Evolutionary conservation across 1,140 invertebrate species (phyloP), one percentile per base, ranked within the genome.

Genomic region (Micrasema minimum): DNA sequence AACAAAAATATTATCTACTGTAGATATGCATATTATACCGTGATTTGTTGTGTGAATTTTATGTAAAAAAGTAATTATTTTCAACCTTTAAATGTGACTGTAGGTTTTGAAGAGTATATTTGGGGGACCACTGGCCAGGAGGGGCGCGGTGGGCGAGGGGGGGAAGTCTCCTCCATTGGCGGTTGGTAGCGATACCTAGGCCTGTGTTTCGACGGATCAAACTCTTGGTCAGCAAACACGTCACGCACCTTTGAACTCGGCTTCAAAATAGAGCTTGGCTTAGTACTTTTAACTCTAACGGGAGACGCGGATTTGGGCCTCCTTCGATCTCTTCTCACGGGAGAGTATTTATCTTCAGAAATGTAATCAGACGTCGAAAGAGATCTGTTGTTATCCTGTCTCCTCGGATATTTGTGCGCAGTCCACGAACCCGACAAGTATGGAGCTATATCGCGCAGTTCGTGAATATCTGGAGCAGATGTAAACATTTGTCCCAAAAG

Each of bases 401-500:
- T 81, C 75, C 81, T 90, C 0, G 92, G 91, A 79, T 89, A 90
- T 75, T 87, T 87, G 78, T 94, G 91, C 7, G 92, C 90, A 31
- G 91, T 87, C 92, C 92, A 93, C 9, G 88, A 83, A 1, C 91
- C 92, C 0, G 90, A 87, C 66, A 93, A 80, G 80, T 93, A 92
- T 0, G 91, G 90, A 4, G 90, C 90, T 20, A 94, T 91, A 75
- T 92, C 91, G 1, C 89, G 84, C 0, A 94, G 81, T 76, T 94
- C 92, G 67, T 88, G 87, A 14, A 95, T 85, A 76, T 93, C 90
- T 0, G 93, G 93, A 22, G 90, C 88, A 0, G 93, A 95, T 0
- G 91, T 91, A 76, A 92, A 95, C 86, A 94, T 91, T 76, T 92
- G 88, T 0, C 92, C 92, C 6, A 94, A 80, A 9, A 93, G 79